Evolutionary conservation across 1,140 invertebrate genomes (phyloP), one percentile per base, ranked within the genome.

Genomic region (Cydia splendana): DNA sequence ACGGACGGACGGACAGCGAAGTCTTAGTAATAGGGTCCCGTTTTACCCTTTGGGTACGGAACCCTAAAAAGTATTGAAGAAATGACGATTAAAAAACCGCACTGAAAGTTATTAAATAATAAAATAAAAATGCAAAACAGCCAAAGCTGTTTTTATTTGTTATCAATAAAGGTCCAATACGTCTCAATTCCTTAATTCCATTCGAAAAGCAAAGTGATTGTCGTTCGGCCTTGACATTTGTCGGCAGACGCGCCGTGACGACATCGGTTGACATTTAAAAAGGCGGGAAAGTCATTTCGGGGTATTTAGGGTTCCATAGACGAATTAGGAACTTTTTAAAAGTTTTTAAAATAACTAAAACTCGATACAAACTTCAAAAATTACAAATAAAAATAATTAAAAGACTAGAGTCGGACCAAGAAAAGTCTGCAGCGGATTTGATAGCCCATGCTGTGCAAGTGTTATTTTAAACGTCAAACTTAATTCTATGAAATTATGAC

Each of bases 241-340:
- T 20, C 57, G 57, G 57, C 57, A 62, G 57, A 62, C 57, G 57
- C 57, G 57, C 57, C 57, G 57, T 62, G 57, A 24, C 57, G 20
- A 62, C 57, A 62, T 62, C 20, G 18, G 7, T 62, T 62, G 57
- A 62, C 57, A 62, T 62, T 62, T 62, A 62, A 62, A 62, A 62
- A 62, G 57, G 57, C 57, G 57, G 57, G 57, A 62, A 62, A 62
- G 57, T 24, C 6, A 62, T 62, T 62, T 24, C 9, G 57, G n/a
- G 7, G 57, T 62, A 62, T 62, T 62, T 62, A 62, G 57, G 57
- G 57, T 62, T 62, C 57, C 57, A 62, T 62, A 62, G 57, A 62
- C 57, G 7, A 62, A 10, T 7, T 24, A 24, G 57, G 20, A 62
- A 24, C 9, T 62, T 62, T 62, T 51, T 15, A n/a, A 4, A 13